Evolutionary conservation across 2,888 invertebrate genomes (phyloP).

Genomic region (Tetheella fluctuosa): DNA sequence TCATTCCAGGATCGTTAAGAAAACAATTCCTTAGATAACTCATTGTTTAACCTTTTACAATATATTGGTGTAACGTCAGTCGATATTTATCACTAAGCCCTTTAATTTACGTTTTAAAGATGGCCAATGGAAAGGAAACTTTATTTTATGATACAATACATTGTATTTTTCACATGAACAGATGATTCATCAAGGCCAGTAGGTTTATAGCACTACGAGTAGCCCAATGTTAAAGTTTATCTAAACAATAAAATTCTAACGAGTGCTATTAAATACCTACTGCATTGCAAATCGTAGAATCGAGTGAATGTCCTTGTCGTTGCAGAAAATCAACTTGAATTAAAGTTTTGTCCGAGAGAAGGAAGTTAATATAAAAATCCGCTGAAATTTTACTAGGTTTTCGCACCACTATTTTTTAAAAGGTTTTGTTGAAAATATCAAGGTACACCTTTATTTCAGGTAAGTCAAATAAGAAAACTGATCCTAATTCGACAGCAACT

Average conservation of each 20-base stretch:
- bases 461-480: neutral
- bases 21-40: too few species aligned
- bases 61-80: too few species aligned
- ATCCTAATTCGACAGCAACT: neutral
- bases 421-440: too few species aligned
- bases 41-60: too few species aligned
- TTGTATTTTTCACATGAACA: neutral
- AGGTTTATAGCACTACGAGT: neutral
- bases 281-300: neutral
- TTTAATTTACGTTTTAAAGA: neutral
- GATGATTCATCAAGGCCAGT: neutral
- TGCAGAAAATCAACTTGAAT: neutral
- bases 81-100: too few species aligned
- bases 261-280: neutral
- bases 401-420: neutral
- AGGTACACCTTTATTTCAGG: too few species aligned
- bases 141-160: too few species aligned
- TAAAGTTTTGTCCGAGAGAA: neutral
- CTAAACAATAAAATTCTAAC: neutral
- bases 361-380: too few species aligned
- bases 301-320: neutral
- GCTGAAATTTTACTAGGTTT: neutral
- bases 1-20: too few species aligned
- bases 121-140: neutral
- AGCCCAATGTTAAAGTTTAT: conserved; percentile 8